phyloP scores from a whole-genome alignment of 2,888 invertebrate genomes.

The Saturnia japonica region DNA sequence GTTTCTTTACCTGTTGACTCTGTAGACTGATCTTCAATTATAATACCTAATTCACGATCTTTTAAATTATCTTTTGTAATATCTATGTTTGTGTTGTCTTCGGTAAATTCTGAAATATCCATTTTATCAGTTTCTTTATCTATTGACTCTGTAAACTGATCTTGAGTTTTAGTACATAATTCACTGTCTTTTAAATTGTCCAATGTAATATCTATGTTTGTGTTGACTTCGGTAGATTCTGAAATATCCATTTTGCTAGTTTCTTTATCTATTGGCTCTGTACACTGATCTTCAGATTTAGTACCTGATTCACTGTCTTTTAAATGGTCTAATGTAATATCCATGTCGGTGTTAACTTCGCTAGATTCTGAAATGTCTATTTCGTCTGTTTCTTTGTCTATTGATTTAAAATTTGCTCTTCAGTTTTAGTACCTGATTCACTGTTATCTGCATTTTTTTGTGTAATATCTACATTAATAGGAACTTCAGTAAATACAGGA shows the following conservation, averaged over 20 bases:
- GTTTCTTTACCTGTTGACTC: background rate
- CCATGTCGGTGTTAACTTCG: background rate
- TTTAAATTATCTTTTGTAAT: background rate
- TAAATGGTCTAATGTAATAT: background rate
- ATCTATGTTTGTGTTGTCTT: background rate
- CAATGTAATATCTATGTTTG: background rate
- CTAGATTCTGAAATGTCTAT: conserved; percentile 20
- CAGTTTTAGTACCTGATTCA: background rate
- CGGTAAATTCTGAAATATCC: conserved; percentile 18
- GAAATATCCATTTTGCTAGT: background rate
- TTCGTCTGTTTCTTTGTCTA: conserved; percentile 22
- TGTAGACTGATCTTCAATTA: conserved; percentile 14
- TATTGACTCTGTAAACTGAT: background rate
- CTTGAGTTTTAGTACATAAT: background rate
- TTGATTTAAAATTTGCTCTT: background rate
- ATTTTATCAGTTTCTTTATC: conserved; percentile 23
- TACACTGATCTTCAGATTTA: conserved; percentile 14
- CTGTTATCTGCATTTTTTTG: background rate
- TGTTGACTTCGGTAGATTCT: conserved; percentile 13
- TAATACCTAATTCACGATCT: conserved; percentile 21
- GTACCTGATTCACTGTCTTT: conserved; percentile 22
- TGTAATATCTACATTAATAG: background rate
- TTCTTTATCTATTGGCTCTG: background rate
- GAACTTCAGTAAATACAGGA: conserved; percentile 13
- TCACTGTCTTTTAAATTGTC: background rate